Percentiles rank a stretch among this genome's conserved stretches.
These are phyloP conservation scores for Rhynchotus rufescens DNA, from an alignment of 2,797 vertebrate species.

Conservation along the genomic window DNA sequence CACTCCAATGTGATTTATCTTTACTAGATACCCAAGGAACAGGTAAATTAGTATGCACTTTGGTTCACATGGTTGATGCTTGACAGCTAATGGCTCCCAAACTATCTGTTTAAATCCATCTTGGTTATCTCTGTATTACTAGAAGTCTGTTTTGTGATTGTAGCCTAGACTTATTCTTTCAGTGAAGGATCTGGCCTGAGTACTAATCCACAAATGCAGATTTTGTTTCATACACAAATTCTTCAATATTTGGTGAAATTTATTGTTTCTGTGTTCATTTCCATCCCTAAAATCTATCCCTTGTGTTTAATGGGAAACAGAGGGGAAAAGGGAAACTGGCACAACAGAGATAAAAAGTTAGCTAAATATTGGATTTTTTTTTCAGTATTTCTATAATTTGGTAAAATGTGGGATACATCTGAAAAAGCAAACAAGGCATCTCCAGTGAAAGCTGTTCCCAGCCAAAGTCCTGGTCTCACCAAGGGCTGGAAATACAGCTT, in stretches of 20 bases:
- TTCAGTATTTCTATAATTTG: neutral
- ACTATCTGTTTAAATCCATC: neutral
- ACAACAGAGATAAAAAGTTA: neutral
- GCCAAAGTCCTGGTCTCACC: neutral
- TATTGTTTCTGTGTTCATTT: neutral
- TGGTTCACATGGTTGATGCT: neutral
- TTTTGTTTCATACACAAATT: neutral
- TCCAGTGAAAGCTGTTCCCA: neutral
- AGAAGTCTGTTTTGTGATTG: neutral
- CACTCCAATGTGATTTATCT: neutral
- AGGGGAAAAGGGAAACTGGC: neutral
- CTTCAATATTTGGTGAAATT: neutral
- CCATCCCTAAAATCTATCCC: neutral
- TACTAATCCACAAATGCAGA: neutral
- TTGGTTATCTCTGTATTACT: neutral
- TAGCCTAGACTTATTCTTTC: accelerated
- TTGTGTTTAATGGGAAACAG: neutral
- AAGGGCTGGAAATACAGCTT: neutral
- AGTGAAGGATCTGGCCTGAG: neutral
- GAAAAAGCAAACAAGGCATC: neutral
- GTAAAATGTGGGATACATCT: neutral
- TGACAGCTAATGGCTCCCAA: neutral
- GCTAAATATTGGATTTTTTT: neutral
- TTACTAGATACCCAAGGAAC: neutral
- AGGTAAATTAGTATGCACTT: neutral